A percentile compares a stretch with the other conserved stretches of the same genome.
Evolutionary conservation across 2,113 vertebrate genomes (phyloP).

Genomic region (Euleptes europaea): DNA sequence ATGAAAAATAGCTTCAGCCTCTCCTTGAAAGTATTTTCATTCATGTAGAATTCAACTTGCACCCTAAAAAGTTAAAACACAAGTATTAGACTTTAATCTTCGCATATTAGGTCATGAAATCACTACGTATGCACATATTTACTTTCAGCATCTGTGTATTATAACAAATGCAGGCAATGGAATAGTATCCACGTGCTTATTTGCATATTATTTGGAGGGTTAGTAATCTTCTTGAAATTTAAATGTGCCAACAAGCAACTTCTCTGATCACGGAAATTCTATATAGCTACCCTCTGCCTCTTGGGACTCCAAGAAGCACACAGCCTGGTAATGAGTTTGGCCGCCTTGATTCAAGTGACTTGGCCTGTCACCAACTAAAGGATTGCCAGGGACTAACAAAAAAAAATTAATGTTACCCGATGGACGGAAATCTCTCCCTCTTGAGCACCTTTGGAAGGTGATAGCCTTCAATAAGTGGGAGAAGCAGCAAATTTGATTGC

Average conservation of each 20-base stretch:
- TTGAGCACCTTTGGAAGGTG: not conserved
- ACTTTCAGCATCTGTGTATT: not conserved
- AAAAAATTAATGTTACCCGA: not conserved
- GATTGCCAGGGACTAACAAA: not conserved
- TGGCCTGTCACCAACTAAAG: not conserved
- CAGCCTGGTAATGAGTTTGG: not conserved
- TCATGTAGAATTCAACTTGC: constrained; percentile 88
- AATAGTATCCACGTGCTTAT: not conserved
- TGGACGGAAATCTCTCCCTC: not conserved
- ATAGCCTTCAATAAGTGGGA: not conserved
- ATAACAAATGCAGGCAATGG: not conserved
- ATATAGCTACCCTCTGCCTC: not conserved
- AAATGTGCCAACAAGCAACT: not conserved
- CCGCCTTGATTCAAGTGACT: not conserved
- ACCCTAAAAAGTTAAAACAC: constrained; percentile 77
- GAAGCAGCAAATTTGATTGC: not conserved
- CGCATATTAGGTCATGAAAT: not conserved
- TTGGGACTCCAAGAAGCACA: not conserved
- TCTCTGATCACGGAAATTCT: not conserved
- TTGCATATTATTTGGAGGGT: no score
- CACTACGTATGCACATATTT: not conserved
- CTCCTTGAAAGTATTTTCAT: constrained; percentile 88
- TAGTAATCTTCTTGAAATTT: not conserved
- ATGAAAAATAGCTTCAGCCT: constrained; percentile 88
- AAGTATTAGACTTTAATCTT: constrained; percentile 26